Conservation (phyloP, 2,797 vertebrate species). For the Hybognathus amarus region DNA sequence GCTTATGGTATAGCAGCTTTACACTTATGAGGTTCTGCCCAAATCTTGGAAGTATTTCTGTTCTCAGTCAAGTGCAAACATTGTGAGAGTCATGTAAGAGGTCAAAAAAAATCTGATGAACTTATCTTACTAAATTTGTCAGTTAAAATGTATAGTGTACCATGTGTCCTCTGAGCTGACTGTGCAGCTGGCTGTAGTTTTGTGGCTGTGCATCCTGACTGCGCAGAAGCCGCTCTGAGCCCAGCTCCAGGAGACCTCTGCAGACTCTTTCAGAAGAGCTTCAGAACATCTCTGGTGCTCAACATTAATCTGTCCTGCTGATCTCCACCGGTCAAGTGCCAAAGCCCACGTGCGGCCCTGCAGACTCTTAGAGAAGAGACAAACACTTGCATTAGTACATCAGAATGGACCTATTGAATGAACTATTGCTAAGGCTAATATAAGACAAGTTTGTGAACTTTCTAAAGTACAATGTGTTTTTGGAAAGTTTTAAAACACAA, state of each 20-base stretch:
- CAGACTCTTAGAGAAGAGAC: slow-evolving; percentile 37
- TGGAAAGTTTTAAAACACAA: not conserved
- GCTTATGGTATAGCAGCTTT: slow-evolving; percentile 73
- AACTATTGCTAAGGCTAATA: not conserved
- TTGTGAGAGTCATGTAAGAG: not conserved
- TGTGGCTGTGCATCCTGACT: slow-evolving; percentile 69
- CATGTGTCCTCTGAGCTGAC: slow-evolving; percentile 80
- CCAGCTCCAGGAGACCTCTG: slow-evolving; percentile 78
- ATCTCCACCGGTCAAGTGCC: slow-evolving; percentile 66
- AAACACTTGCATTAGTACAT: not conserved
- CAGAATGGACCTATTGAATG: not conserved
- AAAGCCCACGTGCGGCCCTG: slow-evolving; percentile 77
- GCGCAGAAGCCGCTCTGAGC: slow-evolving; percentile 75
- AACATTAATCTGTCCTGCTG: slow-evolving; percentile 67
- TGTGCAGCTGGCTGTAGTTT: slow-evolving; percentile 76
- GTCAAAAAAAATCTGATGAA: not conserved
- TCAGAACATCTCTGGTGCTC: slow-evolving; percentile 74
- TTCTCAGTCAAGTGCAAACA: slow-evolving; percentile 29
- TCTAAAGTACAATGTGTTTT: not conserved
- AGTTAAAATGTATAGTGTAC: slow-evolving; percentile 67
- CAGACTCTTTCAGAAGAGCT: slow-evolving; percentile 79
- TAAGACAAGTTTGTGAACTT: not conserved
- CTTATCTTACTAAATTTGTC: not conserved
- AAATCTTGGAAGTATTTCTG: slow-evolving; percentile 86
- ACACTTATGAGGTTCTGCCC: slow-evolving; percentile 74